phyloP scores from a whole-genome alignment of 37 sponge, comb jelly and placozoan genomes.

The Hormiphora californensis region DNA sequence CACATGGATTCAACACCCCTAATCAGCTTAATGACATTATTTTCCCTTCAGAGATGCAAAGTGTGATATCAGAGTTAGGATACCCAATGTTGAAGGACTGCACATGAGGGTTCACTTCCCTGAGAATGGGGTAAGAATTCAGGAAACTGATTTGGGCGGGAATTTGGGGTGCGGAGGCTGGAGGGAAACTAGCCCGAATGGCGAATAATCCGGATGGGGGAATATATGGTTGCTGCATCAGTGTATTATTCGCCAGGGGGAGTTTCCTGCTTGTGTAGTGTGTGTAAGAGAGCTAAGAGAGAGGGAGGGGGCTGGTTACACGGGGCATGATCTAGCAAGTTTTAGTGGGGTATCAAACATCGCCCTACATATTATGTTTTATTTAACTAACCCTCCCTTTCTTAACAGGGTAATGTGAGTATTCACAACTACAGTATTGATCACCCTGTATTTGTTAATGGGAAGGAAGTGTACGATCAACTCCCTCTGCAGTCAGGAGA shows the following conservation, averaged over 20 bases:
- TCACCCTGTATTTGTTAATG: constrained; percentile 2
- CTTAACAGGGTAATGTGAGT: neutral
- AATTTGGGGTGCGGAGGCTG: neutral
- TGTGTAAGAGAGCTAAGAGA: too few relatives aligned
- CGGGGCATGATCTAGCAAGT: too few relatives aligned
- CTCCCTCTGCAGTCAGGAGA: neutral
- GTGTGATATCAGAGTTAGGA: constrained; percentile 36
- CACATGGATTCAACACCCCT: neutral
- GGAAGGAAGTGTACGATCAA: neutral
- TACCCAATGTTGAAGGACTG: constrained; percentile 2
- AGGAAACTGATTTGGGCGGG: neutral
- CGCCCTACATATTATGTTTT: neutral
- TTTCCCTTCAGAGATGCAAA: neutral
- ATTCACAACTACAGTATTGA: neutral
- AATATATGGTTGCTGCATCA: neutral
- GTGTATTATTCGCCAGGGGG: neutral
- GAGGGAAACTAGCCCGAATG: neutral
- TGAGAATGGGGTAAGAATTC: neutral
- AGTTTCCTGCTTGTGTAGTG: neutral
- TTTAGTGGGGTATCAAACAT: too few relatives aligned
- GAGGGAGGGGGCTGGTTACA: too few relatives aligned
- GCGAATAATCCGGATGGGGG: neutral
- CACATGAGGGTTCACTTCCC: neutral
- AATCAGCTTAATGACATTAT: too few relatives aligned
- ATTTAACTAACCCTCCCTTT: neutral